Percentiles rank a stretch among this genome's conserved stretches.
Evolutionary conservation across 2,113 vertebrate genomes (phyloP).

Genomic region (Crotophaga sulcirostris): DNA sequence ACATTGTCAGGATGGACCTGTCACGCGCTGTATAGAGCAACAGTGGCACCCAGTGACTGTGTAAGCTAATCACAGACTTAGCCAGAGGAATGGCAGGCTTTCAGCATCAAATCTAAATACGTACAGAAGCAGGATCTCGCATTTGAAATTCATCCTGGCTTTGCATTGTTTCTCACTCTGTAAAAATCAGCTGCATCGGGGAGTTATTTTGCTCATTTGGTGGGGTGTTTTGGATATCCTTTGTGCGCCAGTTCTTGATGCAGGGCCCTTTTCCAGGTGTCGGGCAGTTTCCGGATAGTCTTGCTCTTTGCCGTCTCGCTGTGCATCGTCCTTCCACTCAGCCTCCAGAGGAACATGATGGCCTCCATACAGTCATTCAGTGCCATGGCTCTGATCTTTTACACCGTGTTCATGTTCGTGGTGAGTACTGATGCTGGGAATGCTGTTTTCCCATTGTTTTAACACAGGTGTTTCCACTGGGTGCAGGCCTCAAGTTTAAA

Average conservation of each 20-base stretch:
- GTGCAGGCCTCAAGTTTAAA: neutral
- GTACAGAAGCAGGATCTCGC: neutral
- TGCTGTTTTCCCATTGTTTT: neutral
- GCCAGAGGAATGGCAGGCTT: neutral
- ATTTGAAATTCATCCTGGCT: neutral
- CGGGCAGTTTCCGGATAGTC: slow-evolving; percentile 81
- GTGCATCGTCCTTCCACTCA: slow-evolving; percentile 92
- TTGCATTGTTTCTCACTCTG: neutral
- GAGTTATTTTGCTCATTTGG: neutral
- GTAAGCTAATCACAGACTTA: slow-evolving; percentile 13
- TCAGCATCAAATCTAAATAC: neutral
- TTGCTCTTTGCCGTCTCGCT: slow-evolving; percentile 89
- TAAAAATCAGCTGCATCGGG: accelerated
- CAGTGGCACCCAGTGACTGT: slow-evolving; percentile 64
- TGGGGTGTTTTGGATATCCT: neutral
- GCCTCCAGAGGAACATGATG: slow-evolving; percentile 99
- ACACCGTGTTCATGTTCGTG: slow-evolving; percentile 95
- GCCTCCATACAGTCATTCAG: slow-evolving; percentile 98
- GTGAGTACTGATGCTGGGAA: slow-evolving; percentile 71
- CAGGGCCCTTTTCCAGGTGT: slow-evolving; percentile 78
- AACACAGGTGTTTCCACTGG: neutral
- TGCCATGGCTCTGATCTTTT: slow-evolving; percentile 97
- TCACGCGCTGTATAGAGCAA: slow-evolving; percentile 40
- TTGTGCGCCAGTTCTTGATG: neutral
- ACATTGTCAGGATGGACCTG: neutral